These are phyloP conservation scores for Podiceps cristatus DNA, from an alignment of 2,113 vertebrate genomes.

Conservation along the genomic window DNA sequence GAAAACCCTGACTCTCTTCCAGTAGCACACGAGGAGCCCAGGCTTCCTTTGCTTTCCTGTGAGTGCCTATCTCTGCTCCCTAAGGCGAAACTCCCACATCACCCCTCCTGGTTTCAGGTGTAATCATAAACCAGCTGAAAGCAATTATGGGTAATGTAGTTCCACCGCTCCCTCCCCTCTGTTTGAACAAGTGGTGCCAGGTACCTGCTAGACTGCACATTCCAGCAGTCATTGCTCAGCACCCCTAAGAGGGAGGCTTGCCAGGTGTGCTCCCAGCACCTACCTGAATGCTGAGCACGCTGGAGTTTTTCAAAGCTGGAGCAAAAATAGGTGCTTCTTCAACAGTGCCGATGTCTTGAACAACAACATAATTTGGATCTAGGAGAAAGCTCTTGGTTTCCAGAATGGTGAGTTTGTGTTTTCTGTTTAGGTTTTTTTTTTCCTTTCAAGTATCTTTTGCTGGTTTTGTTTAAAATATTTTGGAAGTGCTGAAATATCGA, in stretches of 20 bases:
- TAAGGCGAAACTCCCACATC: conserved; percentile 62
- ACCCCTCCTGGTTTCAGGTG: conserved; percentile 72
- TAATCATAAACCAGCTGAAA: background rate
- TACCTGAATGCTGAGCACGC: background rate
- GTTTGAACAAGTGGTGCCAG: background rate
- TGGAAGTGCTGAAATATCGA: background rate
- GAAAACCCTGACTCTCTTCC: background rate
- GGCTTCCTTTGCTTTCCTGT: background rate
- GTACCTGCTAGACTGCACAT: conserved; percentile 53
- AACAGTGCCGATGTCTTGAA: conserved; percentile 7
- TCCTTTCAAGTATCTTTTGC: background rate
- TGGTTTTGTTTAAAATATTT: background rate
- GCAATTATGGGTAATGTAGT: conserved; percentile 78
- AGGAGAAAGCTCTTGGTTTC: background rate
- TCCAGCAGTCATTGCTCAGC: conserved; percentile 53
- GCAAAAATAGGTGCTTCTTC: background rate
- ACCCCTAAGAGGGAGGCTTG: background rate
- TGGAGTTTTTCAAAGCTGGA: background rate
- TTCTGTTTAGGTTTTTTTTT: background rate
- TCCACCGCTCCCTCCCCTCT: background rate
- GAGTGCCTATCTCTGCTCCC: background rate
- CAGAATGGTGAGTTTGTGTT: conserved; percentile 66
- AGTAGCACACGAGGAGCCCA: background rate
- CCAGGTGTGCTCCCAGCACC: conserved; percentile 27
- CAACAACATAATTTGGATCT: background rate